A percentile compares a stretch with the other conserved stretches of the same genome.
Conservation (phyloP, 2,797 vertebrate species). For the Anomalospiza imberbis region DNA sequence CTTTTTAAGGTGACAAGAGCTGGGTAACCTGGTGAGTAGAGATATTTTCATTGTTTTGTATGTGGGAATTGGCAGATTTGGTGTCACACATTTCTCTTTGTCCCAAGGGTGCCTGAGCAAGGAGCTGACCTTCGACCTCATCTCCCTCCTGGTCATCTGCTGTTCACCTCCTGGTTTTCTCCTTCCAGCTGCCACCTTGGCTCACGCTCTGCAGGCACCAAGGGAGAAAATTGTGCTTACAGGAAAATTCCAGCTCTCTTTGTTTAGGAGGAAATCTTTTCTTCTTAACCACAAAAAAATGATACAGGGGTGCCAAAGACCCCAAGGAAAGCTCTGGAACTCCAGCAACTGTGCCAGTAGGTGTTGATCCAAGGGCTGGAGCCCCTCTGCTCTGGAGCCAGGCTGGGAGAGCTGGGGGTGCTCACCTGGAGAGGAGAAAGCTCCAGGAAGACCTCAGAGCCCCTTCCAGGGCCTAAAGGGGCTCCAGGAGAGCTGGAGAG, state of each 20-base stretch:
- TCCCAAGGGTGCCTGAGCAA: background rate
- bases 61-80: background rate
- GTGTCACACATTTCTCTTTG: background rate
- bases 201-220: background rate
- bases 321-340: background rate
- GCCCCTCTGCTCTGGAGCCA: background rate
- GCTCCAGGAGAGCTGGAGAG: background rate
- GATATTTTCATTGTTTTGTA: background rate
- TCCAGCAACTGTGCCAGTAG: background rate
- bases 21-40: background rate
- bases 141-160: background rate
- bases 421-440: background rate
- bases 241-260: background rate
- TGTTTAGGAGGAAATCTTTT: background rate
- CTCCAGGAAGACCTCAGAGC: background rate
- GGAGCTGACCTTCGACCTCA: background rate
- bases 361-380: background rate
- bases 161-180: background rate
- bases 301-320: background rate
- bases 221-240: fast-evolving
- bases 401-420: background rate
- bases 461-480: fast-evolving
- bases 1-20: background rate
- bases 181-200: background rate
- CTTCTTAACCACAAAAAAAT: background rate